Base-by-base conservation (phyloP, 2,888 invertebrate species). In the Amorpha juglandis region DNA sequence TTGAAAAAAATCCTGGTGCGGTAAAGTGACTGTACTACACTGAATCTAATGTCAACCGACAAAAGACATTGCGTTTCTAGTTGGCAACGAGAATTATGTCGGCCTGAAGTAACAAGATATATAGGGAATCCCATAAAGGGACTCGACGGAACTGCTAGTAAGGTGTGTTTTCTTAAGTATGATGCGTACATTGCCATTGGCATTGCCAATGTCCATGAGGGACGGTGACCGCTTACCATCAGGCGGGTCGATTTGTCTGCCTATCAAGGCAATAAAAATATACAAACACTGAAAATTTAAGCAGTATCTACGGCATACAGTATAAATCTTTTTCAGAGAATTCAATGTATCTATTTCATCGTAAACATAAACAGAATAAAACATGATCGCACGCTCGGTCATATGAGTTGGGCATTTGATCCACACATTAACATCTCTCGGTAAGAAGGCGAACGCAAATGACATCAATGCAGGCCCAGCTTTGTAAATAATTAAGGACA, bases 401-500 rank as follows among this genome's bases (percentile, higher is more conserved):
- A 58, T 19, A 42, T 38, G 2, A 1, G 52, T 35, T 55, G 16
- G 7, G 42, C 19, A 38, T 58, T 58, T 42, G 58, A 69, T 63
- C 63, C 7, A 55, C 21, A 65, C 67, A 65, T 58, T 38, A 19
- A 35, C 47, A 38, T 14, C 27, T 27, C 27, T 45, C 4, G 35
- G 48, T 55, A 58, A 64, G 51, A 74, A 67, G 27, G 50, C 64
- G 51, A 67, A 74, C 70, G 69, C 65, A 65, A 70, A 74, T 70
- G 70, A 74, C 53, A 78, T 77, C 75, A 72, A 67, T 67, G 69
- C 67, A 70, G 71, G 68, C 69, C 71, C 70, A 75, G 74, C 66
- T 58, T 65, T 53, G 70, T 82, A 73, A 77, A 80, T 77, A 75
- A 81, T 81, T 75, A 73, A 80, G 69, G 67, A 50, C 67, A 69